phyloP scores from a whole-genome alignment of 2,888 invertebrate species.

The Dioctria linearis region DNA sequence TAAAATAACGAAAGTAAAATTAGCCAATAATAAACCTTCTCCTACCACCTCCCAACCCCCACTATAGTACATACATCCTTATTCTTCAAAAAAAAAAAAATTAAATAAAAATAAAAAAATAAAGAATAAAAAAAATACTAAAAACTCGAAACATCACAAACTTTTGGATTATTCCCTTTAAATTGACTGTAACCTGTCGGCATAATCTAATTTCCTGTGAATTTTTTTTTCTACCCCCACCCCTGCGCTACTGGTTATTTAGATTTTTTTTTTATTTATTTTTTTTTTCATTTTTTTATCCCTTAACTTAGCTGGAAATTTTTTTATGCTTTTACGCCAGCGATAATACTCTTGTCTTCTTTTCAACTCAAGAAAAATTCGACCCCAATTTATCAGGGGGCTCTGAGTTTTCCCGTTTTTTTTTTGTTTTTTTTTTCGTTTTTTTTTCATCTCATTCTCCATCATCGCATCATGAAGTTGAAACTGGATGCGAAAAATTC shows the following conservation, averaged over 20 bases:
- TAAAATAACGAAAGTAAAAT: no score
- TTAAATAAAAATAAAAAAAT: no score
- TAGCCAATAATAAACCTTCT: no score
- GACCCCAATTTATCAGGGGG: conserved; percentile 58
- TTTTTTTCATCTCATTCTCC: background rate
- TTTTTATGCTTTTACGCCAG: background rate
- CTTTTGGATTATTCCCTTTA: conserved; percentile 9
- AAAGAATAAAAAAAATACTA: no score
- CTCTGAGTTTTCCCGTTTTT: conserved; percentile 5
- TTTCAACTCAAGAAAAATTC: conserved; percentile 56
- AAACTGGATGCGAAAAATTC: conserved; percentile 54
- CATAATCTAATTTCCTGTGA: conserved; percentile 56
- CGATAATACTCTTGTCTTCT: conserved; percentile 48
- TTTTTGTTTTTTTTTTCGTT: background rate
- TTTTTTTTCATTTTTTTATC: conserved; percentile 19
- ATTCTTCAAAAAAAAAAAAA: no score
- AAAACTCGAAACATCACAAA: background rate
- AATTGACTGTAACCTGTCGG: conserved; percentile 57
- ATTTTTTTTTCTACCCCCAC: conserved; percentile 21
- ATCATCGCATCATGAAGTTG: conserved; percentile 27
- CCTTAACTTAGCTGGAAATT: conserved; percentile 10
- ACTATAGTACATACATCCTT: no score
- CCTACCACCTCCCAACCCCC: no score
- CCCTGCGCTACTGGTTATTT: background rate
- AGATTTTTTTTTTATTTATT: conserved; percentile 18